A percentile compares a stretch with the other conserved stretches of the same genome.
Conservation (phyloP, 2,113 vertebrate genomes). For the Oenanthe melanoleuca region DNA sequence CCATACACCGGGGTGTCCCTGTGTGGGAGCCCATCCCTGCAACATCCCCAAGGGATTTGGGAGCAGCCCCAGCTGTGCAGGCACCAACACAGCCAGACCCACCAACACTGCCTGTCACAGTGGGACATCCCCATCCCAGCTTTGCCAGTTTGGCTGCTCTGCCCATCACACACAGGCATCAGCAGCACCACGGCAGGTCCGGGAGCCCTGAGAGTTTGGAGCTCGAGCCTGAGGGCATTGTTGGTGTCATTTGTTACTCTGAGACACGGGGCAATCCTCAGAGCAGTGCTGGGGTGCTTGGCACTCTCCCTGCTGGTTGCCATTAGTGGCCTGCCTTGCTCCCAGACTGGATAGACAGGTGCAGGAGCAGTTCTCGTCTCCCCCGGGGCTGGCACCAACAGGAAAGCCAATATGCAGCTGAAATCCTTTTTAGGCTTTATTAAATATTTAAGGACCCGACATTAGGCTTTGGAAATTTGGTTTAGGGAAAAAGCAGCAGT, state of each 20-base stretch:
- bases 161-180: not conserved
- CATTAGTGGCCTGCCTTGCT: conserved; percentile 5
- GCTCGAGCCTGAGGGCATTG: accelerated
- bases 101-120: not conserved
- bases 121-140: not conserved
- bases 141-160: not conserved
- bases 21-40: not conserved
- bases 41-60: not conserved
- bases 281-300: not conserved
- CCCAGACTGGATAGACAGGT: conserved; percentile 26
- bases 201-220: accelerated
- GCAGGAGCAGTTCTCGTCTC: conserved; percentile 19
- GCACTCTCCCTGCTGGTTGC: not conserved
- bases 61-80: accelerated
- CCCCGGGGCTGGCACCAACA: not conserved
- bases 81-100: not conserved
- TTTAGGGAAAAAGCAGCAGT: not conserved
- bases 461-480: conserved; percentile 16
- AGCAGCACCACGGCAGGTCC: accelerated
- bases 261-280: accelerated
- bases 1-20: accelerated
- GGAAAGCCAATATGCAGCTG: conserved; percentile 44
- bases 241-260: not conserved
- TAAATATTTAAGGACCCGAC: conserved; percentile 54
- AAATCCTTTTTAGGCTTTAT: conserved; percentile 59